Conservation (phyloP, 2,888 invertebrate species). For the Rotaria socialis region DNA sequence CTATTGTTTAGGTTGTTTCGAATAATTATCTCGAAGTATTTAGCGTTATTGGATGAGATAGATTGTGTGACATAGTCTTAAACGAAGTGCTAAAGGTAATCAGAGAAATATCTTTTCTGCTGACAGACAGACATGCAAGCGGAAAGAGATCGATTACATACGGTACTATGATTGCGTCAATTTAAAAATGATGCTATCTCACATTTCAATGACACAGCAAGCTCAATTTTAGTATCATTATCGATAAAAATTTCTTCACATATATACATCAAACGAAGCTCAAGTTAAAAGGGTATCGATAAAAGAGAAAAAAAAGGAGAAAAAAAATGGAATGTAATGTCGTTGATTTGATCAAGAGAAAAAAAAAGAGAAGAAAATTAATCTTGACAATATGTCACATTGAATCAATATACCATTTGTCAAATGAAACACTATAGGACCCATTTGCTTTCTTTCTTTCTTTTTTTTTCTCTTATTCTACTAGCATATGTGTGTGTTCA, state of each 20-base stretch:
- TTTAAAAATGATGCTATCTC: not conserved
- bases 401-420: conserved; percentile 26
- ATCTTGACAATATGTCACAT: conserved; percentile 23
- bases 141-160: conserved; percentile 21
- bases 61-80: not conserved
- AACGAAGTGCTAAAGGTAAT: not conserved
- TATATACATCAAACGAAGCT: not conserved
- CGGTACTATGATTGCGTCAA: not conserved
- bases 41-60: not conserved
- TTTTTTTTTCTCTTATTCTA: not conserved
- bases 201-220: not conserved
- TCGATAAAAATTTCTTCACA: conserved; percentile 13
- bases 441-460: not conserved
- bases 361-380: not conserved
- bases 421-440: not conserved
- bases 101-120: not conserved
- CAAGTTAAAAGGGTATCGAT: not conserved
- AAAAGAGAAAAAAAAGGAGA: no score
- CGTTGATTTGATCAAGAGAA: conserved; percentile 19
- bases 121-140: conserved; percentile 10
- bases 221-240: conserved; percentile 16
- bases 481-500: not conserved
- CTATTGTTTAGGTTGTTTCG: not conserved
- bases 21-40: not conserved
- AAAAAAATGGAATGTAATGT: not conserved